Conservation (phyloP, 2,113 vertebrate genomes). For the Toxotes jaculatrix region DNA sequence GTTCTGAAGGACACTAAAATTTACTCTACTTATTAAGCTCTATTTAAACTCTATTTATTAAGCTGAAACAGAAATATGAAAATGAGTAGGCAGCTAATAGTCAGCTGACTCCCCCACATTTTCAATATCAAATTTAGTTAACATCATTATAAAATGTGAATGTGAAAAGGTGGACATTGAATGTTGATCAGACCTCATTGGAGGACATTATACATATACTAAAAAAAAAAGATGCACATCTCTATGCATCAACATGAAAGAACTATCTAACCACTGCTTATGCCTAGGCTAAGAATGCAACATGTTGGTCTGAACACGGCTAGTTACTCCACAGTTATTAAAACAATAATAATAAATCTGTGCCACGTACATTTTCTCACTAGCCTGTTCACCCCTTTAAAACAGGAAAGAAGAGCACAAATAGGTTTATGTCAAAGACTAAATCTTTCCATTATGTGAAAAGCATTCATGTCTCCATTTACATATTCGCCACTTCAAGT, state of each 20-base stretch:
- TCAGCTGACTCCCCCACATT: not conserved
- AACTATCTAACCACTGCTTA: not conserved
- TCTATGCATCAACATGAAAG: not conserved
- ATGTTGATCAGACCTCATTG: too few species aligned
- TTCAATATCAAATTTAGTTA: not conserved
- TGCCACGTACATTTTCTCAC: not conserved
- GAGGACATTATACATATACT: too few species aligned
- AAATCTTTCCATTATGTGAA: not conserved
- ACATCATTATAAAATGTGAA: too few species aligned
- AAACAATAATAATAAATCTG: not conserved
- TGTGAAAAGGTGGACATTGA: not conserved
- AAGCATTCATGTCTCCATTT: not conserved
- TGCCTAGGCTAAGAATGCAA: not conserved
- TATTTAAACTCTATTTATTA: too few species aligned
- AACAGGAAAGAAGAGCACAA: not conserved
- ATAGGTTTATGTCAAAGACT: not conserved
- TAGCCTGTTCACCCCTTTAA: not conserved
- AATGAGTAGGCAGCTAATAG: not conserved
- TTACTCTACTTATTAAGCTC: too few species aligned
- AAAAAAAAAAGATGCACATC: too few species aligned
- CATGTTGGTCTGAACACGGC: not conserved
- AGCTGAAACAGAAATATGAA: not conserved
- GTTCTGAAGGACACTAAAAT: not conserved
- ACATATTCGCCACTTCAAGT: not conserved
- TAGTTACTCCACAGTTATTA: not conserved